Conservation (phyloP, 2,113 vertebrate species). For the Monopterus albus region DNA sequence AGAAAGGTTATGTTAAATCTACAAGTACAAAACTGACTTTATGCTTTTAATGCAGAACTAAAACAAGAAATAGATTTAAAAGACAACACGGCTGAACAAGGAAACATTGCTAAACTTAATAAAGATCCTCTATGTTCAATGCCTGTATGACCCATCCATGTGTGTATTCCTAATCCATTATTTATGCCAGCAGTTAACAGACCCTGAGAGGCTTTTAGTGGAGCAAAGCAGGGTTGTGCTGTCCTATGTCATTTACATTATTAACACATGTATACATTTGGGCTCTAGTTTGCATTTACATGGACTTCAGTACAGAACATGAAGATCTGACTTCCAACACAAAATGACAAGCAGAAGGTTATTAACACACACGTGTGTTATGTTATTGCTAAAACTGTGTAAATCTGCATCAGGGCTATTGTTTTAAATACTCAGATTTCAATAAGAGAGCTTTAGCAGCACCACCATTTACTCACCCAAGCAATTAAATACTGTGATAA, state of each 20-base stretch:
- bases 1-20: no score
- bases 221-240: no score
- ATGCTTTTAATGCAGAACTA: not conserved
- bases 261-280: not conserved
- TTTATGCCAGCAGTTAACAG: not conserved
- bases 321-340: not conserved
- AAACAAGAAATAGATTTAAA: not conserved
- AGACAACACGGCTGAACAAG: not conserved
- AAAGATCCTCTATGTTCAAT: no score
- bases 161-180: no score
- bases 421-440: no score
- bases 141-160: no score
- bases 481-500: not conserved
- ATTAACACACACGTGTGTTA: no score
- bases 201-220: constrained; percentile 31
- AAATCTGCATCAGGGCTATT: not conserved
- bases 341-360: not conserved
- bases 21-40: no score
- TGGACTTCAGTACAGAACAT: not conserved
- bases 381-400: not conserved
- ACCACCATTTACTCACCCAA: no score
- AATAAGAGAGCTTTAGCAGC: rapidly evolving
- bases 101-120: not conserved
- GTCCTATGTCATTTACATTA: constrained; percentile 9
- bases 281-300: not conserved